Evolutionary conservation across 2,113 vertebrate genomes (phyloP).

Genomic region (Agapornis roseicollis): DNA sequence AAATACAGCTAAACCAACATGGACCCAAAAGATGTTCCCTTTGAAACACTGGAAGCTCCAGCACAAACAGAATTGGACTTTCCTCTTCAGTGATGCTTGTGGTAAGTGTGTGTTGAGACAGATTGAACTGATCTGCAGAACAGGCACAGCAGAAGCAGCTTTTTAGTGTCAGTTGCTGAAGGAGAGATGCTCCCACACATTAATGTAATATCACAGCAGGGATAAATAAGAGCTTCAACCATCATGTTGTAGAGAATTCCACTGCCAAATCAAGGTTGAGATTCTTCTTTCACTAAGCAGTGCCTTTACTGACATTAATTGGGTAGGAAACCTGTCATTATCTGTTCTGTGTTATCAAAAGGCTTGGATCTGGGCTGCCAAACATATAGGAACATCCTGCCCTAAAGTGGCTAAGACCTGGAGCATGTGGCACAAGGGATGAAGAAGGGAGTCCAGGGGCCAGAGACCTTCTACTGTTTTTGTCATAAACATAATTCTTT

Average conservation of each 20-base stretch:
- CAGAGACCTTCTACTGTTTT: not conserved
- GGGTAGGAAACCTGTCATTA: not conserved
- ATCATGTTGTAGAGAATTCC: rapidly evolving
- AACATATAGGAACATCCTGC: not conserved
- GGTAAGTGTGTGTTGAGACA: not conserved
- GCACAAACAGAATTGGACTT: not conserved
- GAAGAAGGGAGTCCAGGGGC: not conserved
- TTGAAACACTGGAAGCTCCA: not conserved
- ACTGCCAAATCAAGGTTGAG: not conserved
- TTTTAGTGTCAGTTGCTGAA: not conserved
- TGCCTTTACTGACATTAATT: not conserved
- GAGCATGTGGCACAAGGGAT: not conserved
- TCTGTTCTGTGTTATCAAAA: not conserved
- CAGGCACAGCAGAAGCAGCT: not conserved
- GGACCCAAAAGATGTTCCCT: not conserved
- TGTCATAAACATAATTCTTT: not conserved
- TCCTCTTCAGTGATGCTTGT: not conserved
- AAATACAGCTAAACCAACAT: not conserved
- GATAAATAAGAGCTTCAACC: not conserved
- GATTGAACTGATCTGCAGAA: not conserved
- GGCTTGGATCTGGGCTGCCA: not conserved
- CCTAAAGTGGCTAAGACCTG: not conserved
- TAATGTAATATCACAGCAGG: not conserved
- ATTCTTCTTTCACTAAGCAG: not conserved
- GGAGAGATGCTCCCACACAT: not conserved